phyloP scores from a whole-genome alignment of 2,888 invertebrate species.

The Anticlea derivata region DNA sequence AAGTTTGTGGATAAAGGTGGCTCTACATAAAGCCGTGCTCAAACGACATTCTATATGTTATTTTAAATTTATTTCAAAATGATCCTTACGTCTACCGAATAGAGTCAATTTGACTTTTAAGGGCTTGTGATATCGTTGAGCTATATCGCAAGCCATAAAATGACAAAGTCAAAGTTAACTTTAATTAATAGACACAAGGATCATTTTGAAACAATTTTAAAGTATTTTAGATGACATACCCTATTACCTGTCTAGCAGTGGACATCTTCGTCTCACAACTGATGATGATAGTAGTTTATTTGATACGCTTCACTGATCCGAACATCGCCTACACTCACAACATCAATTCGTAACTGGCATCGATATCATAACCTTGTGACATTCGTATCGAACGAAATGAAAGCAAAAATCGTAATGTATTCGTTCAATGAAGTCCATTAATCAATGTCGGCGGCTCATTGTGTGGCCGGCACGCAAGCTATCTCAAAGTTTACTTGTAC shows the following conservation, averaged over 20 bases:
- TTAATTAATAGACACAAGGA: too few relatives aligned
- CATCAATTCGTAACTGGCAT: conserved; percentile 52
- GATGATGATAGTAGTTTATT: conserved; percentile 7
- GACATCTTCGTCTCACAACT: conserved; percentile 15
- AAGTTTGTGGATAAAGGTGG: too few relatives aligned
- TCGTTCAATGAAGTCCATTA: conserved; percentile 79
- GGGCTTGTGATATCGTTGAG: too few relatives aligned
- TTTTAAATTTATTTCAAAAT: too few relatives aligned
- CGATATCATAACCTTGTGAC: conserved; percentile 83
- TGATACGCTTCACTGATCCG: conserved; percentile 29
- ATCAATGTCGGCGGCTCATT: conserved; percentile 80
- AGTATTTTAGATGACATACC: too few relatives aligned
- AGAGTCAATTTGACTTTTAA: too few relatives aligned
- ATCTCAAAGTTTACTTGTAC: conserved; percentile 48
- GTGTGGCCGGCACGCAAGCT: conserved; percentile 80
- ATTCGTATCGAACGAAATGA: conserved; percentile 80
- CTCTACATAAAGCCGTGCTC: too few relatives aligned
- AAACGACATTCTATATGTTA: too few relatives aligned
- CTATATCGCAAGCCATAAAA: too few relatives aligned
- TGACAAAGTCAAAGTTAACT: too few relatives aligned
- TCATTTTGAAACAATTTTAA: too few relatives aligned
- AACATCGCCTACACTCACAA: conserved; percentile 44
- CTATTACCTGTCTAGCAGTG: not conserved
- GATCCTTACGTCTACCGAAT: too few relatives aligned
- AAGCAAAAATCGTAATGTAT: conserved; percentile 84